A percentile compares a stretch with the other conserved stretches of the same genome.
Conservation (phyloP, 2,888 invertebrate genomes). For the Digitonthophagus gazella region DNA sequence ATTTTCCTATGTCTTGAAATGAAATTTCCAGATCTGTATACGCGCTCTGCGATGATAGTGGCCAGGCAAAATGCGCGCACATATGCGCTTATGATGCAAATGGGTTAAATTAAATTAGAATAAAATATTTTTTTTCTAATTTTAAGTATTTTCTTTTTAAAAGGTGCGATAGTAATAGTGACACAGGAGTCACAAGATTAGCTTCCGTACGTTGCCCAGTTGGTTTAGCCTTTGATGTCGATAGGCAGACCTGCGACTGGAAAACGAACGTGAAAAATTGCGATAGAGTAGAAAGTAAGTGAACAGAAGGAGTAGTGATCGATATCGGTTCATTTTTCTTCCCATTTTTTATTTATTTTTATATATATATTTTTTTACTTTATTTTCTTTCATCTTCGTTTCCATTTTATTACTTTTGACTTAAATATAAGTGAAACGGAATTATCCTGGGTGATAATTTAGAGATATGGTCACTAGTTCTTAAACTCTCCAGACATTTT, state of each 20-base stretch:
- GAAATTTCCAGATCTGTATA: too few relatives aligned
- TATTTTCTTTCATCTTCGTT: not conserved
- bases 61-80: too few relatives aligned
- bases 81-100: too few relatives aligned
- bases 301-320: constrained; percentile 34
- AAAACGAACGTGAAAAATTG: constrained; percentile 95
- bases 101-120: too few relatives aligned
- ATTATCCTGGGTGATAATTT: not conserved
- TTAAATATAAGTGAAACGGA: not conserved
- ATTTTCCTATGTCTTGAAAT: too few relatives aligned
- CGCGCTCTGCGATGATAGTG: too few relatives aligned
- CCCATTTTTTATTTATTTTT: not conserved
- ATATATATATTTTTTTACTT: not conserved
- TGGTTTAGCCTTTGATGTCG: constrained; percentile 91
- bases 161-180: constrained; percentile 91
- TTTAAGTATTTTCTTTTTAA: not conserved
- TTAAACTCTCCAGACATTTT: constrained; percentile 30
- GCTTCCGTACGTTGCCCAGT: constrained; percentile 87
- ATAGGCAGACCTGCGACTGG: constrained; percentile 95
- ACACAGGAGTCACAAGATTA: constrained; percentile 82
- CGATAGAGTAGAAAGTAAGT: constrained; percentile 92
- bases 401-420: not conserved
- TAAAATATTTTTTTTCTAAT: too few relatives aligned
- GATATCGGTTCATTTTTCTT: constrained; percentile 18
- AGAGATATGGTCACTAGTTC: constrained; percentile 14